Evolutionary conservation across 2,113 vertebrate species (phyloP).

Genomic region (Sinosuthora webbiana): DNA sequence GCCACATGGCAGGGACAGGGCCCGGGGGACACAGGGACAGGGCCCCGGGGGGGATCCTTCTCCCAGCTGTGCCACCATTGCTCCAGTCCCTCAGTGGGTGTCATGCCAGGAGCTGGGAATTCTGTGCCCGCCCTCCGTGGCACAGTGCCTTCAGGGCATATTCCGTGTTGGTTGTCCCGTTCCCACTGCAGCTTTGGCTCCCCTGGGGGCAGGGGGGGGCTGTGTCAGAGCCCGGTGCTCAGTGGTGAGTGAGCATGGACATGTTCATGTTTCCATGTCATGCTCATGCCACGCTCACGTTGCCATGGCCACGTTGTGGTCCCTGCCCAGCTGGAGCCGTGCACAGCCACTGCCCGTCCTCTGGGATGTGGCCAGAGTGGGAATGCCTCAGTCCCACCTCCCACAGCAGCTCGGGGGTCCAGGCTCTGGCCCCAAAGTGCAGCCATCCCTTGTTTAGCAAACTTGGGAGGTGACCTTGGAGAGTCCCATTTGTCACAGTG

Average conservation of each 20-base stretch:
- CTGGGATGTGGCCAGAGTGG: not conserved
- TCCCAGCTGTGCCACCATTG: accelerated
- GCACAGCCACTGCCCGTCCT: not conserved
- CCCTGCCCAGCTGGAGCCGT: accelerated
- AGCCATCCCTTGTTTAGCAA: not conserved
- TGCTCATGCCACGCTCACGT: accelerated
- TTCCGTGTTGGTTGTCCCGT: accelerated
- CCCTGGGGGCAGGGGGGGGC: not conserved
- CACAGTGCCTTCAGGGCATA: accelerated
- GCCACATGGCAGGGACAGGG: not conserved
- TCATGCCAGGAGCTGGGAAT: accelerated
- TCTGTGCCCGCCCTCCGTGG: accelerated
- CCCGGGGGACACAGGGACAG: not conserved
- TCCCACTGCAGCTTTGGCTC: accelerated
- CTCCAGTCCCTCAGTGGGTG: accelerated
- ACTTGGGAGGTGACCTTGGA: not conserved
- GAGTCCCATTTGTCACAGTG: not conserved
- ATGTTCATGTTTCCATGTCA: accelerated
- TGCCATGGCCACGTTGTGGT: accelerated
- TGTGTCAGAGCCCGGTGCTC: not conserved
- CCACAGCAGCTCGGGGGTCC: not conserved
- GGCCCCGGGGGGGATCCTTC: accelerated
- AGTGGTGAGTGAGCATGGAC: accelerated
- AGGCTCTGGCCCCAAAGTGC: accelerated
- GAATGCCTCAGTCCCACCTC: not conserved